These are phyloP conservation scores for Vespertilio murinus DNA, from an alignment of 2,797 vertebrate species.

Conservation along the genomic window DNA sequence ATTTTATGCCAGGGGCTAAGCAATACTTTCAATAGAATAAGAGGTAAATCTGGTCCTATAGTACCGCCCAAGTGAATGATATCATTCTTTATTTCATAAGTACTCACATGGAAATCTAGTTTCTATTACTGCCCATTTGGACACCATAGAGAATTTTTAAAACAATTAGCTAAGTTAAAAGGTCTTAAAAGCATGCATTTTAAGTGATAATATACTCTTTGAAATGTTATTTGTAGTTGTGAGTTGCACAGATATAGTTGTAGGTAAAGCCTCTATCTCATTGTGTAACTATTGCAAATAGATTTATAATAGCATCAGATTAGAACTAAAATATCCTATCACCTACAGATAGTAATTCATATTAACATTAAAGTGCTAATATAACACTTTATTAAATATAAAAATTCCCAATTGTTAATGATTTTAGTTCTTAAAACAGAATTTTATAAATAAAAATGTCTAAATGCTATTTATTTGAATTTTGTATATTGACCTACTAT, in stretches of 20 bases:
- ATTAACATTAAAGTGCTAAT: neutral
- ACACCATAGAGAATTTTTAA: neutral
- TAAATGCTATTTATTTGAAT: constrained; percentile 4
- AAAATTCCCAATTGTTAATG: neutral
- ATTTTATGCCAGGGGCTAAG: neutral
- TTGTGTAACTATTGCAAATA: neutral
- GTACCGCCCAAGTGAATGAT: neutral
- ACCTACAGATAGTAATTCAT: neutral
- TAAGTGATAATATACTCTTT: neutral
- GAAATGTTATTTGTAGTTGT: neutral
- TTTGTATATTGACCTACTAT: neutral
- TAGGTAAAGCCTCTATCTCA: neutral
- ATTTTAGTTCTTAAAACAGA: constrained; percentile 4
- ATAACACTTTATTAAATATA: neutral
- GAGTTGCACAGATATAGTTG: neutral
- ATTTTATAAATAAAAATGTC: neutral
- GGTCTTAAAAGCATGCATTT: neutral
- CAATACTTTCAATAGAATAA: neutral
- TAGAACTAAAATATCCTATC: neutral
- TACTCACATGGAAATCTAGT: neutral
- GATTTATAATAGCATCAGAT: neutral
- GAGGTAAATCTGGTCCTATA: neutral
- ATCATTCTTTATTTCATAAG: neutral
- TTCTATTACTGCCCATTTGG: neutral
- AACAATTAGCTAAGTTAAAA: constrained; percentile 13